Base-by-base conservation (phyloP, 2,797 vertebrate genomes). In the Hydrophis major region DNA sequence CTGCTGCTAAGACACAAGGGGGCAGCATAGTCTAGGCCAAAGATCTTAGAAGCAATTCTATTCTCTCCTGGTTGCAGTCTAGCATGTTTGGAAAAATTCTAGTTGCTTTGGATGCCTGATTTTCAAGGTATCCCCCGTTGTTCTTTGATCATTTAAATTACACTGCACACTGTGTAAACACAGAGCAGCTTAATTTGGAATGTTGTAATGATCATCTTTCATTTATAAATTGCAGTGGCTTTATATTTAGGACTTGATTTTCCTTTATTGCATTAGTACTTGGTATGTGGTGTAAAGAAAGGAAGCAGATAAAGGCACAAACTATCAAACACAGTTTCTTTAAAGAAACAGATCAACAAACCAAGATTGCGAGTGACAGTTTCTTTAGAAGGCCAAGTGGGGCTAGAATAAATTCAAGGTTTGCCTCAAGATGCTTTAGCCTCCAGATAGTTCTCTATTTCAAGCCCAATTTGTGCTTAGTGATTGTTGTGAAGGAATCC, bases 1-100 rank as follows among this genome's bases (percentile, higher is more conserved):
- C 66, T 89, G 47, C 69, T 27, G 27, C 92, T 28, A 8, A 87
- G 95, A 96, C 98, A 95, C 96, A 94, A 98, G 98, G 94, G 97
- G 98, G 95, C 96, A 94, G 96, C 96, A 95, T 94, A 25, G 69
- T 42, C 57, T 32, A 89, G 87, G 87, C 87, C 56, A 91, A 57
- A 61, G 50, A 22, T 27, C 32, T 18, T 0, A 47, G 59, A 4
- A 56, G 50, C 20, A 1, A 28, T 78, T 83, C 87, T 66, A 16
- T 95, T 91, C 91, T 69, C 61, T 69, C 94, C 13, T 14, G 66
- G n/a, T 13, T 55, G 56, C 50, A 4, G 7, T 16, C 53, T 74
- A 90, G 27, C 89, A 92, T 53, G 66, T 3, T 0, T n/a, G 55
- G 47, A 90, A 87, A 86, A 69, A 4, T 59, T 86, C 86, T 4